phyloP scores from a whole-genome alignment of 2,113 vertebrate genomes.

The Eulemur macaco region DNA sequence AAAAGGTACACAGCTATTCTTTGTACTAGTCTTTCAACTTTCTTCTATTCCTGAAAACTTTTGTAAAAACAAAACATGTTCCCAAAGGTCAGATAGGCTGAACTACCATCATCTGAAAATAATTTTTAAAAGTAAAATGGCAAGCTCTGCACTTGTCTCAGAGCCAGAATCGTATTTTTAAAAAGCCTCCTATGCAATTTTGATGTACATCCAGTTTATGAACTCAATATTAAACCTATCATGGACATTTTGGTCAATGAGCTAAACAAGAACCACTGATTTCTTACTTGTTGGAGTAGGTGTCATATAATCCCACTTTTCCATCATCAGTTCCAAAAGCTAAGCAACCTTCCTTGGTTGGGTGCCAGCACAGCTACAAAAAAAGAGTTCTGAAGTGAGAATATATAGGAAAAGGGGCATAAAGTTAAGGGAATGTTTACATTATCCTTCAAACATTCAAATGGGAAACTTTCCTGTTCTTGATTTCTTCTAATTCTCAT shows the following conservation, averaged over 20 bases:
- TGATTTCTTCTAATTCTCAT: slow-evolving; percentile 36
- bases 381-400: neutral
- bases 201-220: neutral
- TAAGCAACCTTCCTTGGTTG: slow-evolving; percentile 91
- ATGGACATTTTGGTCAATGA: neutral
- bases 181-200: neutral
- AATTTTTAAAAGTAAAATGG: neutral
- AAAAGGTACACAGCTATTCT: neutral
- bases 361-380: slow-evolving; percentile 94
- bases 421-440: neutral
- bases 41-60: neutral
- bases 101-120: neutral
- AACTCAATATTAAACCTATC: neutral
- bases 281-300: slow-evolving; percentile 92
- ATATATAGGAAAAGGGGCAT: neutral
- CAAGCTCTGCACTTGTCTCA: neutral
- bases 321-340: slow-evolving; percentile 98
- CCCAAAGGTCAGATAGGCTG: neutral
- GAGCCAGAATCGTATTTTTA: neutral
- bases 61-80: neutral
- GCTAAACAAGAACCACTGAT: neutral
- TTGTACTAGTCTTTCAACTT: neutral
- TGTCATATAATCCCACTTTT: slow-evolving; percentile 97
- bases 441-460: neutral
- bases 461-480: neutral